A percentile compares a stretch with the other conserved stretches of the same genome.
Evolutionary conservation across 2,797 vertebrate species (phyloP).

Genomic region (Falco columbarius): DNA sequence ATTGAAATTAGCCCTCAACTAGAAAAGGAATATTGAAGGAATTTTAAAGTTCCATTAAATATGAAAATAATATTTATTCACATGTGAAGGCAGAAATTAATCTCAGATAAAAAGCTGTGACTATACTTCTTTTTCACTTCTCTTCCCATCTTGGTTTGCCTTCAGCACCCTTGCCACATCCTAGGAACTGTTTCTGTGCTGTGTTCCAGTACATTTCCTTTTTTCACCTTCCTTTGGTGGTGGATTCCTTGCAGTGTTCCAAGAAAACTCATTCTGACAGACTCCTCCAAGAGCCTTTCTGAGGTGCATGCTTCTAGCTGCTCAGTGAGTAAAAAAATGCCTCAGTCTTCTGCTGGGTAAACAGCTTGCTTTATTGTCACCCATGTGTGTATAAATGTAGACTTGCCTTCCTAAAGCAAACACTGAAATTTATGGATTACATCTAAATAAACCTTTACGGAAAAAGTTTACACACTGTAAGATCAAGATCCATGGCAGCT

Average conservation of each 20-base stretch:
- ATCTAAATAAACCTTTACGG: neutral
- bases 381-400: neutral
- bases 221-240: neutral
- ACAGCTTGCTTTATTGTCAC: neutral
- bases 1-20: slow-evolving; percentile 37
- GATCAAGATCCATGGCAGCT: neutral
- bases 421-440: neutral
- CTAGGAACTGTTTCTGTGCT: neutral
- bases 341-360: neutral
- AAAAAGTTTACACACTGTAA: neutral
- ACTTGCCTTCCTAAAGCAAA: neutral
- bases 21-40: slow-evolving; percentile 30
- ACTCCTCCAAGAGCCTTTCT: neutral
- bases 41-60: slow-evolving; percentile 35
- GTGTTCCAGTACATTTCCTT: neutral
- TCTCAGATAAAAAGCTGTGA: neutral
- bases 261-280: neutral
- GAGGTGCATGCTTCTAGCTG: neutral
- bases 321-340: neutral
- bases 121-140: neutral
- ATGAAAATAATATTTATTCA: slow-evolving; percentile 41
- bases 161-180: neutral
- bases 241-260: neutral
- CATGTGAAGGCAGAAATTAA: neutral
- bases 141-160: neutral